These are phyloP conservation scores for Amorpha juglandis DNA, from an alignment of 2,888 invertebrate genomes.

Conservation along the genomic window DNA sequence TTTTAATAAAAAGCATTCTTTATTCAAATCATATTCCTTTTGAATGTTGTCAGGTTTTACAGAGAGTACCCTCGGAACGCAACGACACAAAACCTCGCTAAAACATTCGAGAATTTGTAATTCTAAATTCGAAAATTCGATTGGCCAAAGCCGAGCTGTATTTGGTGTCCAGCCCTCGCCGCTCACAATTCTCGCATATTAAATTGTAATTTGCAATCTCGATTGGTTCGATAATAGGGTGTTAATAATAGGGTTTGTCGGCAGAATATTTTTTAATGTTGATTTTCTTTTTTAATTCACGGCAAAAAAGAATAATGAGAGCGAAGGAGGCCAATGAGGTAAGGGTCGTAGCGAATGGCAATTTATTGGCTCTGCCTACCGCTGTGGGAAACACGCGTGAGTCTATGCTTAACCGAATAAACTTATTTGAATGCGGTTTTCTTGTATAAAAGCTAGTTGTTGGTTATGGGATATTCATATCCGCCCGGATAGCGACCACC, in stretches of 20 bases:
- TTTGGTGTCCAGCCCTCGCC: slow-evolving; percentile 4
- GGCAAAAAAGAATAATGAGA: too few species aligned
- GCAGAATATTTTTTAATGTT: neutral
- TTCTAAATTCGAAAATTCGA: slow-evolving; percentile 33
- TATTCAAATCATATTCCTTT: neutral
- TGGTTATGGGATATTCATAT: too few species aligned
- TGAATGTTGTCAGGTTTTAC: neutral
- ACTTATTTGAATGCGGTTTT: too few species aligned
- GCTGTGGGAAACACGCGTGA: too few species aligned
- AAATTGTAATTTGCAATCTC: slow-evolving; percentile 20
- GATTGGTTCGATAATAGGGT: slow-evolving; percentile 9
- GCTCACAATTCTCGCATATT: slow-evolving; percentile 21
- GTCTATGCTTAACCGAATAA: too few species aligned
- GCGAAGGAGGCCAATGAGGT: too few species aligned
- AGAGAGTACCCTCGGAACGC: neutral
- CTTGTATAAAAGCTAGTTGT: too few species aligned
- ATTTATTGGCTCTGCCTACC: too few species aligned
- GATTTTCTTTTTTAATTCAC: too few species aligned
- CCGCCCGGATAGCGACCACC: too few species aligned
- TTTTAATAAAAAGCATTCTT: neutral
- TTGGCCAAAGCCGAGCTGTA: slow-evolving; percentile 20
- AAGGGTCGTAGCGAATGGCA: too few species aligned
- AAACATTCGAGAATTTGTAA: slow-evolving; percentile 27
- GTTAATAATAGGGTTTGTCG: slow-evolving; percentile 1
- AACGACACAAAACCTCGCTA: slow-evolving; percentile 4